Percentiles rank a stretch among this genome's conserved stretches.
Evolutionary conservation across 2,797 vertebrate species (phyloP).

Genomic region (Hirundo rustica): DNA sequence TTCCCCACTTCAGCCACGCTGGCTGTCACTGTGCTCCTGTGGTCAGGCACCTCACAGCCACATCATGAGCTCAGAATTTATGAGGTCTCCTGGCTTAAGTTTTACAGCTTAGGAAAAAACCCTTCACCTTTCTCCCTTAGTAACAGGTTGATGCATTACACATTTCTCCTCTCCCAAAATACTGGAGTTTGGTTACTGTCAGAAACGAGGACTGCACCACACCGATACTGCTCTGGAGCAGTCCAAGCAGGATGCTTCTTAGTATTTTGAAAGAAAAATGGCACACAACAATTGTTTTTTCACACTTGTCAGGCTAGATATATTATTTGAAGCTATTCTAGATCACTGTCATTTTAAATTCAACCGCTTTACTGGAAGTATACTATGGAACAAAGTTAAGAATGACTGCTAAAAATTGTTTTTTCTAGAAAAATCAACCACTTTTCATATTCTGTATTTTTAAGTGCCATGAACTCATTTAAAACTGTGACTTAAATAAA

Average conservation of each 20-base stretch:
- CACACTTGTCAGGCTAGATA: not conserved
- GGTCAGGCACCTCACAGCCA: not conserved
- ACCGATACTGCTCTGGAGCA: not conserved
- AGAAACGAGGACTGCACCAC: not conserved
- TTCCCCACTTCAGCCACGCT: not conserved
- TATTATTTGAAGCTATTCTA: not conserved
- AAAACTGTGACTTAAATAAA: constrained; percentile 67
- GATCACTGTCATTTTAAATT: not conserved
- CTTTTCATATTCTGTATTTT: constrained; percentile 19
- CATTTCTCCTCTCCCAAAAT: not conserved
- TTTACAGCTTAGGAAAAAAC: not conserved
- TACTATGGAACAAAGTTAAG: not conserved
- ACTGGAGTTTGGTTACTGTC: not conserved
- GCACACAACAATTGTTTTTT: not conserved
- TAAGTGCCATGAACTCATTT: constrained; percentile 54
- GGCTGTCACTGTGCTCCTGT: not conserved
- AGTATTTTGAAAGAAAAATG: not conserved
- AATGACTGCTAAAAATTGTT: not conserved
- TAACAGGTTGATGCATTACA: not conserved
- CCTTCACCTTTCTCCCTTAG: not conserved
- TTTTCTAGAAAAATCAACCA: not conserved
- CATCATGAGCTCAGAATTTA: not conserved
- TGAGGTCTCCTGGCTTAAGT: not conserved
- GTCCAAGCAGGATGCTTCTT: not conserved
- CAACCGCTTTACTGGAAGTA: not conserved